Percentiles rank a stretch among this genome's conserved stretches.
phyloP scores from a whole-genome alignment of 2,113 vertebrate species.

The Saiga tatarica region DNA sequence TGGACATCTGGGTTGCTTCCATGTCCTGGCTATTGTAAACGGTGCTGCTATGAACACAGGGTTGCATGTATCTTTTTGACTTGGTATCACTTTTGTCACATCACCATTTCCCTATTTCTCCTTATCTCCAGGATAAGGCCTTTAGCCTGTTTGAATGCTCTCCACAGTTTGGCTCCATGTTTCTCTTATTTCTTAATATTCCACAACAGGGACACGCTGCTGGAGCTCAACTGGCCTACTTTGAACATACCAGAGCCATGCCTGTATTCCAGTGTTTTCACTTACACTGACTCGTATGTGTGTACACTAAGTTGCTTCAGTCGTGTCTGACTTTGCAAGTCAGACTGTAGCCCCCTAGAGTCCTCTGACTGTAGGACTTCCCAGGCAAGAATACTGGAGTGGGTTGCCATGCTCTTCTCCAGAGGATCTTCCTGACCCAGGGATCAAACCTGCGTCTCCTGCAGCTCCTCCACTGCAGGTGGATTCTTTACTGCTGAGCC shows the following conservation, averaged over 20 bases:
- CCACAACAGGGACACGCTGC: not conserved
- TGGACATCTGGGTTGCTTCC: not conserved
- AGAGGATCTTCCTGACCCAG: not conserved
- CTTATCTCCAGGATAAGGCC: not conserved
- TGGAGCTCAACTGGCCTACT: not conserved
- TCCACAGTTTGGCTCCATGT: not conserved
- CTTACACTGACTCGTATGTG: not conserved
- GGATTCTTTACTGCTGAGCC: not conserved
- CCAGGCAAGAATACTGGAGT: not conserved
- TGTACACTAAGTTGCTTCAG: not conserved
- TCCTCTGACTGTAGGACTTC: not conserved
- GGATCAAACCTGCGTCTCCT: not conserved
- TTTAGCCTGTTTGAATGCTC: not conserved
- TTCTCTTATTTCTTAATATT: not conserved
- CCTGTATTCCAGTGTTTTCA: not conserved
- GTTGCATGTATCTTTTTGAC: not conserved
- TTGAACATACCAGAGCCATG: not conserved
- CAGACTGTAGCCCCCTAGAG: not conserved
- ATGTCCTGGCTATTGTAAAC: not conserved
- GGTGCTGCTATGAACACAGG: not conserved
- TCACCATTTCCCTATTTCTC: not conserved
- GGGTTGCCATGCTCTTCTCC: not conserved
- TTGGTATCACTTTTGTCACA: not conserved
- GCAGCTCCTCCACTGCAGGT: not conserved
- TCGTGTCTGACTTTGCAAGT: not conserved